Evolutionary conservation across 2,113 vertebrate species (phyloP).

Genomic region (Lonchura striata): DNA sequence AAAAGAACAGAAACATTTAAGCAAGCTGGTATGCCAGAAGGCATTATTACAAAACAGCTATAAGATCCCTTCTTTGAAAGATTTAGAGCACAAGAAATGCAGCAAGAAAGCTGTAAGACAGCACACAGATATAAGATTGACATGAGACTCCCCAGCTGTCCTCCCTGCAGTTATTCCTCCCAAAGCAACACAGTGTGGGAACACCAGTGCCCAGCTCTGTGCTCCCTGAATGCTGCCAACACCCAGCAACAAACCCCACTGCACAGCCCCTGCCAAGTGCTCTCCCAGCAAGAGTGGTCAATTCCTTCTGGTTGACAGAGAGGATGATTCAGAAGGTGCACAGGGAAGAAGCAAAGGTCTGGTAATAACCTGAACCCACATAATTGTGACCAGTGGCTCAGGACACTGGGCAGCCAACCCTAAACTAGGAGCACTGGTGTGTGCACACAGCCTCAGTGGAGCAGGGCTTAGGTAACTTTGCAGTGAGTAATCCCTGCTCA

Average conservation of each 20-base stretch:
- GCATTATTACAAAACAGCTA: slow-evolving; percentile 27
- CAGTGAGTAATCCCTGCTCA: not conserved
- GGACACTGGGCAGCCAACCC: not conserved
- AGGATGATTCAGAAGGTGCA: not conserved
- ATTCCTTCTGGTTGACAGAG: not conserved
- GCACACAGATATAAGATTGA: not conserved
- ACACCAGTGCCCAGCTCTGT: not conserved
- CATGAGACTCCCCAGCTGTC: not conserved
- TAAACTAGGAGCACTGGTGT: not conserved
- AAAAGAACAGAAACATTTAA: not conserved
- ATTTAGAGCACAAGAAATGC: not conserved
- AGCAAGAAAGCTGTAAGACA: not conserved
- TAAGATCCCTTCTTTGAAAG: not conserved
- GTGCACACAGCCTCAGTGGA: not conserved
- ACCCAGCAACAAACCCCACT: not conserved
- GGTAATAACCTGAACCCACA: not conserved
- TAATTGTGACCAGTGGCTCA: rapidly evolving
- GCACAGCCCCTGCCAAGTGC: not conserved
- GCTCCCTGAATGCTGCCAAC: rapidly evolving
- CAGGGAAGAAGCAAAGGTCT: not conserved
- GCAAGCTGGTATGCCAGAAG: slow-evolving; percentile 22
- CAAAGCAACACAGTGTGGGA: not conserved
- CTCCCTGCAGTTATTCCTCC: not conserved
- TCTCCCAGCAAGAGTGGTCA: not conserved
- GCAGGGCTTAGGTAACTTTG: not conserved